Evolutionary conservation across 2,888 invertebrate genomes (phyloP), one percentile per base, ranked within the genome.

Genomic region (Drosophila quinaria): DNA sequence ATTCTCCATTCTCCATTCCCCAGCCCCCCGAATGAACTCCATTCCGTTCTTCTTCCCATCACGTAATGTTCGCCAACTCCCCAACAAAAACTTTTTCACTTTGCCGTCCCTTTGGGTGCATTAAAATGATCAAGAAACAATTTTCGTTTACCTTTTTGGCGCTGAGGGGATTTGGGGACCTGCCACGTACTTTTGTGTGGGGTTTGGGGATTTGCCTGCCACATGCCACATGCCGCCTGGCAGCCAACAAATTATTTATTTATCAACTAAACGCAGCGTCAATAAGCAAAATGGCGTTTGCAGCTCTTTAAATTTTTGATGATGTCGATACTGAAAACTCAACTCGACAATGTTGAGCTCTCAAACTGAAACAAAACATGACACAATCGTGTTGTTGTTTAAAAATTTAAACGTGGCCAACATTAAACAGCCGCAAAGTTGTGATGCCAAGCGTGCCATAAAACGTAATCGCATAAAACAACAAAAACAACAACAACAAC

Each of bases 111-210:
- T 89, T 90, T 89, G 90, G 91, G 91, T 90, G 89, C 90, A 90
- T 88, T 90, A 90, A 90, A 91, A 90, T 91, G 91, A 92, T 91
- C 91, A 91, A 91, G 90, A 92, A 92, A 91, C 91, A 91, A 92
- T 91, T 92, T 85, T 91, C 86, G 85, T 86, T 88, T 89, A 89
- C 84, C 87, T 85, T 80, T 88, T 88, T 58, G 69, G 62, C 60
- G 70, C 64, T 74, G 41, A n/a, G 71, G 67, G 46, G 59, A 29
- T 39, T 49, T 62, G 67, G 65, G 78, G 60, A 11, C 29, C 35
- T 60, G 51, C 13, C 13, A 44, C 49, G 52, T 55, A 41, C 51
- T 39, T 39, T 29, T 33, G 46, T 33, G 46, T n/a, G 62, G 67
- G 55, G 63, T 44, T 70, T 63, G 69, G 71, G 70, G 72, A 64